A percentile compares a stretch with the other conserved stretches of the same genome.
Conservation (phyloP, 2,888 invertebrate genomes). For the Helobdella robusta region DNA sequence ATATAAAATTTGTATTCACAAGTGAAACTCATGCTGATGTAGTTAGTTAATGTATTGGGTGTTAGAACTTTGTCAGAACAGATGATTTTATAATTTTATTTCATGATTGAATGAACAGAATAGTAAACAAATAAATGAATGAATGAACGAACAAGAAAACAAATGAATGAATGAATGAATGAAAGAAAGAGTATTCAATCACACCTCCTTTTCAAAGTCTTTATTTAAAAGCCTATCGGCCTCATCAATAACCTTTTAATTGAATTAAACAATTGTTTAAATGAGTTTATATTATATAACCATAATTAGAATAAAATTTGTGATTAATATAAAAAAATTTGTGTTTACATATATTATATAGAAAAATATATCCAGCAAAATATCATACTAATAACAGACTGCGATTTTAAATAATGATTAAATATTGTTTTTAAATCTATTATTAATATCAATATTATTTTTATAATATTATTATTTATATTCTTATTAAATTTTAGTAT, state of each 20-base stretch:
- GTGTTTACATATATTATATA: background rate
- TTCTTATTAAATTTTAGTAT: background rate
- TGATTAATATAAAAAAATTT: background rate
- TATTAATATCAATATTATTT: no score
- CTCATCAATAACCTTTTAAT: slow-evolving; percentile 70
- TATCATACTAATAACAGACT: no score
- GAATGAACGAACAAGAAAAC: no score
- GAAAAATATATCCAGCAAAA: no score
- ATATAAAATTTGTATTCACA: background rate
- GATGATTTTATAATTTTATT: no score
- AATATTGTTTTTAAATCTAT: no score
- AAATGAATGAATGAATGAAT: background rate
- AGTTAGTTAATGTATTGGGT: background rate
- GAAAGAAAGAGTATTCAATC: background rate
- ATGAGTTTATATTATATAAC: background rate
- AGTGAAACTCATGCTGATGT: background rate
- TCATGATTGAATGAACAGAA: no score
- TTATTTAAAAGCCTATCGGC: slow-evolving; percentile 95
- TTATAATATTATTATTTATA: no score
- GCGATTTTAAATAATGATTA: no score
- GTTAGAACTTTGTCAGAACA: no score
- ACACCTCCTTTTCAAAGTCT: slow-evolving; percentile 93
- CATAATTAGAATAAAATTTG: background rate
- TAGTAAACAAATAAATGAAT: no score
- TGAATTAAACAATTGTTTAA: background rate